Conservation (phyloP, 2,797 vertebrate species). For the Lophotriccus pileatus region DNA sequence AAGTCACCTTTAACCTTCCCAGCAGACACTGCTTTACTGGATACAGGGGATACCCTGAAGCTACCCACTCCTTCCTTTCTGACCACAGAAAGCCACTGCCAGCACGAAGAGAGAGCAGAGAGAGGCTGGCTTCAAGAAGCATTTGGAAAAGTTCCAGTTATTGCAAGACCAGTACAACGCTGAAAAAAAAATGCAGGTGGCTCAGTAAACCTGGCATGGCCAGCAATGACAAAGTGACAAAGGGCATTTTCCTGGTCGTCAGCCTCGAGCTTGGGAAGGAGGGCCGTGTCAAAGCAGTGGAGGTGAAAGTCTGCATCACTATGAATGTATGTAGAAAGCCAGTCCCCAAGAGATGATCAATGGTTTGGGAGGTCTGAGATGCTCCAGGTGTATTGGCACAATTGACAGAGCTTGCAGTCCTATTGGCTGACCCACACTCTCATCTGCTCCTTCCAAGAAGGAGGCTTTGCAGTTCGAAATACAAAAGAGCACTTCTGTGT, state of each 20-base stretch:
- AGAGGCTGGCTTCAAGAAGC: neutral
- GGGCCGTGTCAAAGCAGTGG: neutral
- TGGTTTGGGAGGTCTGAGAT: neutral
- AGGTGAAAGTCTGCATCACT: neutral
- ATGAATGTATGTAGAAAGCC: neutral
- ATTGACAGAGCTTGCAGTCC: neutral
- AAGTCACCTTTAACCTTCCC: neutral
- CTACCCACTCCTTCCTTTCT: neutral
- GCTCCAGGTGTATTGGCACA: neutral
- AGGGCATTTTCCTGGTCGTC: neutral
- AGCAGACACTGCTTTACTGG: neutral
- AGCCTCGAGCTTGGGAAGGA: neutral
- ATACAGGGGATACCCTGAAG: neutral
- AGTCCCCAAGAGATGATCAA: neutral
- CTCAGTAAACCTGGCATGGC: neutral
- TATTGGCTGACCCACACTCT: neutral
- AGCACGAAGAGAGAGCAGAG: neutral
- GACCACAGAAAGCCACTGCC: neutral
- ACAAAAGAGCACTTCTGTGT: neutral
- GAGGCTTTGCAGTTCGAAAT: neutral
- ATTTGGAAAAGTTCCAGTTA: neutral
- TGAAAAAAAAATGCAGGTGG: neutral
- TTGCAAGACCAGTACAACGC: neutral
- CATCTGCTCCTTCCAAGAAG: neutral
- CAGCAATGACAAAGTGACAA: neutral